Base-by-base conservation (phyloP, 1,140 invertebrate genomes). In the Andricus grossulariae region DNA sequence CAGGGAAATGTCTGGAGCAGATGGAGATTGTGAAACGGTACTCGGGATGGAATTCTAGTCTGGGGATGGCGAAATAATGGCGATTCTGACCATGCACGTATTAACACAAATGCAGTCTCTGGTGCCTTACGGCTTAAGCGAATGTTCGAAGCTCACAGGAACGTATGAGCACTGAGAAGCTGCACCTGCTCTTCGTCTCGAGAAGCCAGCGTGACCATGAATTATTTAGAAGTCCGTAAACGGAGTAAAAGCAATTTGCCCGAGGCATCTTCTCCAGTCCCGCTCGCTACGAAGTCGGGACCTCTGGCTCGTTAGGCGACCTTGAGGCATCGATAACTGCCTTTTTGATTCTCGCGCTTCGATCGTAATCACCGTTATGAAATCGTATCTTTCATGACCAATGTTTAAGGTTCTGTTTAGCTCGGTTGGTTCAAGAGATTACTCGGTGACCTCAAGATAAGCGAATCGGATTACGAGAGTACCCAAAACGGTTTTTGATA, bases 191-290 rank as follows among this genome's bases (percentile, higher is more conserved):
- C 60, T 15, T 39, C 25, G 25, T 45, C 60, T 45, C 60, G 25
- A 45, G 57, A 32, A 66, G 15, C n/a, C 39, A 10, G 13, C 57
- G 13, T 15, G 71, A 21, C 71, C 51, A 76, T 80, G 72, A 76
- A 76, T 80, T 74, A 80, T 74, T 76, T 76, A 76, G 52, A 80
- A 80, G 75, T 55, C 49, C 51, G 19, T 52, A 25, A 50, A 71
- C 49, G 18, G 18, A 50, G 21, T 50, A 73, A 11, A 72, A 7
- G 11, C 7, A 60, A 51, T 71, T 49, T 25, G 71, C 70, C 60
- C 50, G 12, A 50, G 21, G 32, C 71, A 60, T 71, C 50, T 75
- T 75, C 66, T 25, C 71, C 72, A 39, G 57, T 66, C 57, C 73
- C 50, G n/a, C 60, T 52, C 66, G 25, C 50, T 21, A 54, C 71